phyloP scores from a whole-genome alignment of 2,888 invertebrate genomes.

The Petrolisthes manimaculis region DNA sequence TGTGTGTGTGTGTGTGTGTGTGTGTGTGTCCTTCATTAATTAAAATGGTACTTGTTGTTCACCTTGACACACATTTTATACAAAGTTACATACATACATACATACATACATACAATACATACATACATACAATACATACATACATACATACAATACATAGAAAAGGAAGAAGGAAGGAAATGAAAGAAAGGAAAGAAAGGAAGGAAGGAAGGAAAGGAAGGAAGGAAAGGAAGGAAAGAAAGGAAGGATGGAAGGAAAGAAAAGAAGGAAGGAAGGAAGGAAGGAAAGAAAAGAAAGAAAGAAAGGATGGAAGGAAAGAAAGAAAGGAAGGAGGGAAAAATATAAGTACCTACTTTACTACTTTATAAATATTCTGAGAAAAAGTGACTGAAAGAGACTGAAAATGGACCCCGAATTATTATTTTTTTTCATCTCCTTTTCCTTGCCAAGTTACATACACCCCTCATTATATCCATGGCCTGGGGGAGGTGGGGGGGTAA shows the following conservation, averaged over 20 bases:
- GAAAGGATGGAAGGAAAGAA: too few species aligned
- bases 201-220: neutral
- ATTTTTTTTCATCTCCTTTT: neutral
- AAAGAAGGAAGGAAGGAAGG: neutral
- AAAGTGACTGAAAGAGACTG: neutral
- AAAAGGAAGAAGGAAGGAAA: neutral
- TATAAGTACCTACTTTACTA: too few species aligned
- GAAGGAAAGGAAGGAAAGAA: neutral
- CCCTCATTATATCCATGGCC: too few species aligned
- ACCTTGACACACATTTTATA: neutral
- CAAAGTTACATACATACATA: neutral
- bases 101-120: too few species aligned
- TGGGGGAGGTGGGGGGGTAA: neutral
- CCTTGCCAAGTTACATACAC: neutral
- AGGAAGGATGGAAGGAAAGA: too few species aligned
- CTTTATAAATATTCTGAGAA: neutral
- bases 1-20: constrained; percentile 25
- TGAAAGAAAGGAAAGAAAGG: neutral
- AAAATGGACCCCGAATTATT: neutral
- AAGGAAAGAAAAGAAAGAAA: too few species aligned
- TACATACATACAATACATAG: too few species aligned
- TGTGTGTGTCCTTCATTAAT: neutral
- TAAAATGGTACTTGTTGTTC: neutral
- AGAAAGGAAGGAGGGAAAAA: neutral
- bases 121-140: too few species aligned